A percentile compares a stretch with the other conserved stretches of the same genome.
These are phyloP conservation scores for Ceratoteleas bidentatus DNA, from an alignment of 1,140 invertebrate species.

Conservation along the genomic window DNA sequence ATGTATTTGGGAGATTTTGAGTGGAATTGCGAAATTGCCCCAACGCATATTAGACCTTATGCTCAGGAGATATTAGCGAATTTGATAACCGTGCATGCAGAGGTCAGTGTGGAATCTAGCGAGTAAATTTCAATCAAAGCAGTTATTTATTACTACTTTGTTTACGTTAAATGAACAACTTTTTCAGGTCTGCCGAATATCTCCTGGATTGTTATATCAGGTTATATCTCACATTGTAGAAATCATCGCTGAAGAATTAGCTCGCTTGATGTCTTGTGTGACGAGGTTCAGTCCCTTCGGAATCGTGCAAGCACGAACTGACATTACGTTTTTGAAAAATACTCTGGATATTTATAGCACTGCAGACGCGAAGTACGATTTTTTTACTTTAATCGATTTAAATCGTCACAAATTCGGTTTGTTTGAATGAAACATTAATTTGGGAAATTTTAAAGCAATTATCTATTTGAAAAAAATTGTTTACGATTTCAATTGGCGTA, in stretches of 20 bases:
- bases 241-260: constrained; percentile 94
- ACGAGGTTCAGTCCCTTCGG: constrained; percentile 86
- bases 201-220: constrained; percentile 87
- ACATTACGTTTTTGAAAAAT: constrained; percentile 83
- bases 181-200: constrained; percentile 88
- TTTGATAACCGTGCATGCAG: constrained; percentile 94
- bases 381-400: too few relatives aligned
- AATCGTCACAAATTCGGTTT: too few relatives aligned
- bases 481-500: too few relatives aligned
- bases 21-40: constrained; percentile 89
- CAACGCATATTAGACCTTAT: constrained; percentile 91
- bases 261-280: constrained; percentile 91
- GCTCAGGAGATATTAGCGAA: constrained; percentile 96
- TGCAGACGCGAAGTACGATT: constrained; percentile 80
- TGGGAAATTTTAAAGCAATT: too few relatives aligned
- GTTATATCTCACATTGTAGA: constrained; percentile 94
- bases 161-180: constrained; percentile 7
- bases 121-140: too few relatives aligned
- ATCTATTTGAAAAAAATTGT: too few relatives aligned
- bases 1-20: constrained; percentile 96
- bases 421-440: too few relatives aligned
- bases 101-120: constrained; percentile 83
- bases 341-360: constrained; percentile 82
- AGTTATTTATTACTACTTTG: too few relatives aligned
- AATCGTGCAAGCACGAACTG: constrained; percentile 85